Conservation (phyloP, 2,113 vertebrate species). For the Tursiops truncatus region DNA sequence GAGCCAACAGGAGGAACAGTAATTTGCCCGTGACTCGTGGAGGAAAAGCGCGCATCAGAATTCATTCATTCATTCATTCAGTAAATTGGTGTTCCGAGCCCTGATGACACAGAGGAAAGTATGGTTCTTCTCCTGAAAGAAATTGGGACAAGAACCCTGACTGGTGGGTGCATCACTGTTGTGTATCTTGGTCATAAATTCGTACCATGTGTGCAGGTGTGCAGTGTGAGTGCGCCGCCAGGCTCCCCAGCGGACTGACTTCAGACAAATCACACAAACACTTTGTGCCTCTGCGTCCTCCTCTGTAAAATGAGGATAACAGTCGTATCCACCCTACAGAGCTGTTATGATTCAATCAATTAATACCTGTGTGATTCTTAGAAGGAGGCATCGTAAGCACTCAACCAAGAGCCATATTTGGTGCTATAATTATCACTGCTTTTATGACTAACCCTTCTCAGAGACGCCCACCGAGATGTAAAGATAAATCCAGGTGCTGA, state of each 20-base stretch:
- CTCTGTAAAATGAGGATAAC: neutral
- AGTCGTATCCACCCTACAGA: neutral
- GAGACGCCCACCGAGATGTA: neutral
- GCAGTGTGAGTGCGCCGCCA: accelerated
- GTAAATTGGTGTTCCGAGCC: neutral
- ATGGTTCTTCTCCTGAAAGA: neutral
- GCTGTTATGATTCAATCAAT: neutral
- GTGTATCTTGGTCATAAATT: neutral
- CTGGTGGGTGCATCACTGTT: neutral
- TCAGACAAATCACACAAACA: neutral
- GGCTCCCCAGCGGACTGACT: neutral
- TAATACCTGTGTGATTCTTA: neutral
- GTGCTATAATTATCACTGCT: accelerated
- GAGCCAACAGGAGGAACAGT: neutral
- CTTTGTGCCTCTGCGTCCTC: neutral
- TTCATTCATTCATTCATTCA: neutral
- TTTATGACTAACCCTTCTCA: neutral
- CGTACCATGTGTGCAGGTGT: accelerated
- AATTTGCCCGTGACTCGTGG: neutral
- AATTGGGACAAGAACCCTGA: neutral
- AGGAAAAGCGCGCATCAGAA: neutral
- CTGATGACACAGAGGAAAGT: neutral
- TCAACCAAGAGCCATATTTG: neutral
- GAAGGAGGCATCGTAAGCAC: neutral
- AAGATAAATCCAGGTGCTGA: neutral